phyloP scores from a whole-genome alignment of 2,113 vertebrate species.

The Rhegmatorhina hoffmannsi region DNA sequence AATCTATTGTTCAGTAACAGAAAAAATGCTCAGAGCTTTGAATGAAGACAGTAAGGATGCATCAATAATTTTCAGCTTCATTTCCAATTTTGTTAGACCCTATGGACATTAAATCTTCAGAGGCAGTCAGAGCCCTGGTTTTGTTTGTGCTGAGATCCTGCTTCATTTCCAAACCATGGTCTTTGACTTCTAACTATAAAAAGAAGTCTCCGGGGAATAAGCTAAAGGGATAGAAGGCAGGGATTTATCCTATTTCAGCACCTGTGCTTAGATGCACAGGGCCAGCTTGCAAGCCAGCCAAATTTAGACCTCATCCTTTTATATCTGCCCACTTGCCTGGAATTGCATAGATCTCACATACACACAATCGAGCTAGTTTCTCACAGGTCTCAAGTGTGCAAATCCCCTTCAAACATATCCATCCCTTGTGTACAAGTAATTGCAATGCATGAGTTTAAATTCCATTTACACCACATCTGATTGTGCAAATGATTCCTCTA shows the following conservation, averaged over 20 bases:
- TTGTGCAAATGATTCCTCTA: not conserved
- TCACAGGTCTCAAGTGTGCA: not conserved
- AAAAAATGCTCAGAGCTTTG: not conserved
- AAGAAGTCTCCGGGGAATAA: not conserved
- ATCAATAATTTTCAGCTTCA: not conserved
- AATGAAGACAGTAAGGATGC: not conserved
- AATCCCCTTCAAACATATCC: not conserved
- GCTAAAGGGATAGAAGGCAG: not conserved
- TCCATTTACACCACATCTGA: not conserved
- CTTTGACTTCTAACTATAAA: not conserved
- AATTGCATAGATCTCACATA: not conserved
- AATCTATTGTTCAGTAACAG: not conserved
- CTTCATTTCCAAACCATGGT: not conserved
- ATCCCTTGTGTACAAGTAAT: not conserved
- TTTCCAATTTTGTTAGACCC: not conserved
- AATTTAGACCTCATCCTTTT: constrained; percentile 45
- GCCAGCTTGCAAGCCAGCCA: constrained; percentile 31
- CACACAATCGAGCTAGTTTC: not conserved
- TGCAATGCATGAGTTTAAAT: not conserved
- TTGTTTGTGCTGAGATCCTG: not conserved
- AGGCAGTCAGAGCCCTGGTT: not conserved
- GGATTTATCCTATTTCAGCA: not conserved
- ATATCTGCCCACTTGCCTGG: constrained; percentile 33
- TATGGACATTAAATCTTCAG: not conserved
- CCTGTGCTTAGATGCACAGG: not conserved